Percentiles rank a stretch among this genome's conserved stretches.
Conservation (phyloP, 2,113 vertebrate genomes). For the Camelus dromedarius region DNA sequence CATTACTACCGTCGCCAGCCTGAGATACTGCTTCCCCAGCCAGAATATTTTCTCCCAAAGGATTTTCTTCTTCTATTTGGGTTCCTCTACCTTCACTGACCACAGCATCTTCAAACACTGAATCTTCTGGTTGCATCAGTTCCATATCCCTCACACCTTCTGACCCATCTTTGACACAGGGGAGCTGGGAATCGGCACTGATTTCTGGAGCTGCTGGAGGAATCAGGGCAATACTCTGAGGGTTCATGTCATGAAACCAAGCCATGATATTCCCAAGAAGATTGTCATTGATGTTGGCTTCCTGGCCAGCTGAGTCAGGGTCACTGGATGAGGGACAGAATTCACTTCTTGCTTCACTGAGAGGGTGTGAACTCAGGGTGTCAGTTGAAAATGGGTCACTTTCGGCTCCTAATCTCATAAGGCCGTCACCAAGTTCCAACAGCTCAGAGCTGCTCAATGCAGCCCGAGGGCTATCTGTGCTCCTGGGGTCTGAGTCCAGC, state of each 20-base stretch:
- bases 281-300: slow-evolving; percentile 92
- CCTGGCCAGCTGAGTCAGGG: slow-evolving; percentile 88
- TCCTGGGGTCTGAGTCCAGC: slow-evolving; percentile 90
- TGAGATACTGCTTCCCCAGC: slow-evolving; percentile 84
- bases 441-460: slow-evolving; percentile 97
- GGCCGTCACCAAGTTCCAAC: slow-evolving; percentile 94
- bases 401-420: slow-evolving; percentile 92
- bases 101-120: slow-evolving; percentile 87
- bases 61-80: slow-evolving; percentile 90
- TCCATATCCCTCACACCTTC: slow-evolving; percentile 71
- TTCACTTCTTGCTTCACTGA: slow-evolving; percentile 86
- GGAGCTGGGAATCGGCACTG: slow-evolving; percentile 85
- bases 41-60: slow-evolving; percentile 83
- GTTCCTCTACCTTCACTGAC: slow-evolving; percentile 88
- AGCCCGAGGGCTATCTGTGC: slow-evolving; percentile 90
- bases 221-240: slow-evolving; percentile 96
- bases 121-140: slow-evolving; percentile 84
- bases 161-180: slow-evolving; percentile 78
- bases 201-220: slow-evolving; percentile 90
- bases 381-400: slow-evolving; percentile 90
- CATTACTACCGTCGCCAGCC: slow-evolving; percentile 76
- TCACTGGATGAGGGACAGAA: slow-evolving; percentile 88
- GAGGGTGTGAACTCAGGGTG: slow-evolving; percentile 87
- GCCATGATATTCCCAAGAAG: slow-evolving; percentile 99
- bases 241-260: slow-evolving; percentile 99